A percentile compares a stretch with the other conserved stretches of the same genome.
Conservation (phyloP, 2,797 vertebrate genomes). For the Hoplostethus atlanticus region DNA sequence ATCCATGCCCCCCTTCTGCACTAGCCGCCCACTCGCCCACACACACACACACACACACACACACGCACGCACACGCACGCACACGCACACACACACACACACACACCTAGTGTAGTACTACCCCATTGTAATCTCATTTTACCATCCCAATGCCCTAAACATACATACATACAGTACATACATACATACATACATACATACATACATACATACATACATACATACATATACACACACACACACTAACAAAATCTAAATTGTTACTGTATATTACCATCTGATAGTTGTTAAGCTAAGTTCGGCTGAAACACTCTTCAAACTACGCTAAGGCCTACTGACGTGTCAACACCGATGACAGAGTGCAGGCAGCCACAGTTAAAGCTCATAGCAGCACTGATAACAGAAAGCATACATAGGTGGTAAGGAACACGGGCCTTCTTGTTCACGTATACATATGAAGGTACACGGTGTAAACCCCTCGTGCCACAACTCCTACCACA, state of each 20-base stretch:
- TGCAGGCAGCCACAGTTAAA: constrained; percentile 7
- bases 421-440: too few relatives aligned
- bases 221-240: constrained; percentile 43
- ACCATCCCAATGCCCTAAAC: constrained; percentile 65
- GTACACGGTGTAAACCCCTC: constrained; percentile 1
- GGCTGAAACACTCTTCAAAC: constrained; percentile 20
- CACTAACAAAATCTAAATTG: constrained; percentile 8
- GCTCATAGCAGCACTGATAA: constrained; percentile 7
- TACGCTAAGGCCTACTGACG: constrained; percentile 31
- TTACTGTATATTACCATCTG: constrained; percentile 38
- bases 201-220: constrained; percentile 49
- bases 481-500: background rate
- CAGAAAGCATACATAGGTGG: background rate
- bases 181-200: constrained; percentile 40
- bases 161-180: constrained; percentile 53
- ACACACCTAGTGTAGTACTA: constrained; percentile 44
- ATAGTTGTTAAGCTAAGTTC: background rate
- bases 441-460: background rate
- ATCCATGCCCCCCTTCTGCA: constrained; percentile 82
- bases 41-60: constrained; percentile 18
- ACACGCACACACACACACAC: constrained; percentile 49
- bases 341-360: background rate
- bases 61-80: background rate
- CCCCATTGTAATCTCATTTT: constrained; percentile 74
- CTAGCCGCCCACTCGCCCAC: constrained; percentile 73